These are phyloP conservation scores for Brachymystax lenok DNA, from an alignment of 2,797 vertebrate genomes.

Conservation along the genomic window DNA sequence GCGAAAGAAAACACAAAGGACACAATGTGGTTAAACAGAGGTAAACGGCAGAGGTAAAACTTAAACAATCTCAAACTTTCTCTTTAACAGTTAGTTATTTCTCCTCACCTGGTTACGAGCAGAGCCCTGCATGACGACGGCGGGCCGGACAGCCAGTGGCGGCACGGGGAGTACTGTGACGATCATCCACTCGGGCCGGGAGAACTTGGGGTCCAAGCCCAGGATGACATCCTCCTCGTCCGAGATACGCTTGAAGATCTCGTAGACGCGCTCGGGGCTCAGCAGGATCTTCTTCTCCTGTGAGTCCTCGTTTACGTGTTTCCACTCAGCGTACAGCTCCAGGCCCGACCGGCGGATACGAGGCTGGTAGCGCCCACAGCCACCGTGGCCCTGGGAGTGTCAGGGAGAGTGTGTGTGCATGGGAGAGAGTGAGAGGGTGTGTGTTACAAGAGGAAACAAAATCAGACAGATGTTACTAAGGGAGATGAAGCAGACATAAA, in stretches of 20 bases:
- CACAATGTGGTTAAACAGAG: neutral
- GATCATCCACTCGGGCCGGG: slow-evolving; percentile 96
- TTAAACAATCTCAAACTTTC: no score
- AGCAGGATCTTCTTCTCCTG: slow-evolving; percentile 97
- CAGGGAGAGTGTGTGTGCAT: no score
- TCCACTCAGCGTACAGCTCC: slow-evolving; percentile 95
- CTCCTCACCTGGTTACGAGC: slow-evolving; percentile 88
- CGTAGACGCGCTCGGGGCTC: slow-evolving; percentile 91
- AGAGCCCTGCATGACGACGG: slow-evolving; percentile 95
- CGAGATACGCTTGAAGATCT: slow-evolving; percentile 95
- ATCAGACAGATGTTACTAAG: neutral
- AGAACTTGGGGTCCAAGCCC: slow-evolving; percentile 92
- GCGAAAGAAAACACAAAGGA: neutral
- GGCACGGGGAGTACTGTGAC: slow-evolving; percentile 93
- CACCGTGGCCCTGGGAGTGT: slow-evolving; percentile 84
- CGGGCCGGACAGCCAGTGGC: slow-evolving; percentile 88
- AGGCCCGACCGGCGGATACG: slow-evolving; percentile 88
- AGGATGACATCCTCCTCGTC: slow-evolving; percentile 93
- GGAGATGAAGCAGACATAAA: neutral
- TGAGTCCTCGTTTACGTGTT: slow-evolving; percentile 95
- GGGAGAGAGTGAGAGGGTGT: no score
- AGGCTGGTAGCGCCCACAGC: slow-evolving; percentile 92
- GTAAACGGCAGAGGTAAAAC: no score
- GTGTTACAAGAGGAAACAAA: neutral
- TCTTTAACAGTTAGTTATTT: neutral